These are phyloP conservation scores for Suncus etruscus DNA, from an alignment of 2,113 vertebrate species.

Conservation along the genomic window DNA sequence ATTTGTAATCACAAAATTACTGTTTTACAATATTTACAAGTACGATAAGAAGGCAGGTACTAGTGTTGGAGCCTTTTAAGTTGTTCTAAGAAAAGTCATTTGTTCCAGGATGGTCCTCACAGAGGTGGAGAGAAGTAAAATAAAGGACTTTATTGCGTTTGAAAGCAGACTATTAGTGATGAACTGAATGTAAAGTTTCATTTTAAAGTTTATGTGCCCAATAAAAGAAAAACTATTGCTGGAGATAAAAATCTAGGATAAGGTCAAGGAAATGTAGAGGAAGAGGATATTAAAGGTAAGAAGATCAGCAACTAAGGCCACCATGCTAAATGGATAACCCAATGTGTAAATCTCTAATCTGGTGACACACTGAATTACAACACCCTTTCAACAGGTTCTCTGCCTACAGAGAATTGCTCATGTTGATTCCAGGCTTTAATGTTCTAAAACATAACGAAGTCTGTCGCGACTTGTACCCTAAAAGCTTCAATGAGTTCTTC, in stretches of 20 bases:
- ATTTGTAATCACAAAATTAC: too few relatives aligned
- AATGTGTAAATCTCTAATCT: neutral
- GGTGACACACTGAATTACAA: neutral
- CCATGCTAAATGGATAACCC: neutral
- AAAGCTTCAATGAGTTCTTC: neutral
- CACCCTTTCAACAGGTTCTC: neutral
- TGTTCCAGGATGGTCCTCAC: too few relatives aligned
- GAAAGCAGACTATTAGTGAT: neutral
- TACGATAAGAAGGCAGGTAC: neutral
- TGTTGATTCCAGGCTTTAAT: neutral
- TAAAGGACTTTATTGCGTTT: neutral
- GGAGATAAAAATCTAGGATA: neutral
- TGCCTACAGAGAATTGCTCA: neutral
- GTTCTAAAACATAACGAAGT: constrained; percentile 8
- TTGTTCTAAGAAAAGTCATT: neutral
- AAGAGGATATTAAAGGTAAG: neutral
- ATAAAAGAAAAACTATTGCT: neutral
- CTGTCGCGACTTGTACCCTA: neutral
- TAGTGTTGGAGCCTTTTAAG: neutral
- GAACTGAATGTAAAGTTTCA: neutral
- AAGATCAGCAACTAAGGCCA: neutral
- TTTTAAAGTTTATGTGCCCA: neutral
- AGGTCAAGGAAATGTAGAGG: neutral
- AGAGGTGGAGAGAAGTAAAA: neutral
- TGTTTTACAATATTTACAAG: too few relatives aligned